A percentile compares a stretch with the other conserved stretches of the same genome.
phyloP scores from a whole-genome alignment of 2,888 invertebrate genomes.

The Aplocera efformata region DNA sequence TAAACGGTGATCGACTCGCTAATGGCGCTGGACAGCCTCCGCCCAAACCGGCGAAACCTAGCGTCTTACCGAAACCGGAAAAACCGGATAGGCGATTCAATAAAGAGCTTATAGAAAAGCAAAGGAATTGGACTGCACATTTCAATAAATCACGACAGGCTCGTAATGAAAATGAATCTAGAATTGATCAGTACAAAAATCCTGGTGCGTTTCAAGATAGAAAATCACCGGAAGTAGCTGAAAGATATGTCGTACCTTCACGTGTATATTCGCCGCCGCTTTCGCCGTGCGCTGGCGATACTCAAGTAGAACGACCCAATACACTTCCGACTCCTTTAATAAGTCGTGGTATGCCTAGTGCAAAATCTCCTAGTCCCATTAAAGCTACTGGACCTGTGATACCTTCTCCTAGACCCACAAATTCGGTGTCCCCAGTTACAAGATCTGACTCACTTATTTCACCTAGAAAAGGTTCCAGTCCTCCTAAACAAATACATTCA shows the following conservation, averaged over 20 bases:
- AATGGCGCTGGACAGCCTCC: constrained; percentile 71
- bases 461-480: constrained; percentile 52
- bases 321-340: constrained; percentile 65
- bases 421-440: constrained; percentile 44
- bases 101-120: constrained; percentile 93
- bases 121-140: constrained; percentile 95
- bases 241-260: constrained; percentile 65
- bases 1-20: constrained; percentile 65
- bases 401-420: constrained; percentile 52
- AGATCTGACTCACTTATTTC: constrained; percentile 49
- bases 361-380: constrained; percentile 71
- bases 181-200: constrained; percentile 57
- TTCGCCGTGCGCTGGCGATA: constrained; percentile 81
- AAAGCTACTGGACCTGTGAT: constrained; percentile 56
- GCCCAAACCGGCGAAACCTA: constrained; percentile 75
- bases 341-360: constrained; percentile 55
- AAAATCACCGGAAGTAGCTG: constrained; percentile 61
- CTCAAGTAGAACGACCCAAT: constrained; percentile 63
- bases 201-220: constrained; percentile 56
- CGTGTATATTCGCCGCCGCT: constrained; percentile 76
- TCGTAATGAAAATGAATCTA: constrained; percentile 57
- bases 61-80: constrained; percentile 86
- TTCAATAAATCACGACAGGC: constrained; percentile 88
- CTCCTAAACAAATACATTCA: constrained; percentile 39
- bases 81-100: constrained; percentile 92